Conservation (phyloP, 1,140 invertebrate genomes). For the Zaprionus vittiger region DNA sequence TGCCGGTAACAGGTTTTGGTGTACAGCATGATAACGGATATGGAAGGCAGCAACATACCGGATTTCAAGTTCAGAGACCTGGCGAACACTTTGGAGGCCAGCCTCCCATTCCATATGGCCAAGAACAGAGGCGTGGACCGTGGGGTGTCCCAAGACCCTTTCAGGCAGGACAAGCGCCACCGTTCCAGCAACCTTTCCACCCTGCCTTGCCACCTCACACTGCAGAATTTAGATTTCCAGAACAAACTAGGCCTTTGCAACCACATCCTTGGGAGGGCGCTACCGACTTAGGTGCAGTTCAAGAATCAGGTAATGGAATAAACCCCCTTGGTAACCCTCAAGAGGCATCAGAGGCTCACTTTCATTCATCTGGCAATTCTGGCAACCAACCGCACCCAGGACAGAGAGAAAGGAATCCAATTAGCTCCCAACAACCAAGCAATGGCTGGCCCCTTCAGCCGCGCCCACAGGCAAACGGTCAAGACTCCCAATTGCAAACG, state of each 20-base stretch:
- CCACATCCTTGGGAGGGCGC: not conserved
- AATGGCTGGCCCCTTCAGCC: slow-evolving; percentile 34
- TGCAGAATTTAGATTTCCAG: slow-evolving; percentile 23
- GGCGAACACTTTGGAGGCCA: not conserved
- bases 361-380: not conserved
- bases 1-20: not conserved
- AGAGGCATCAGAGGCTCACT: not conserved
- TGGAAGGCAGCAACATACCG: not conserved
- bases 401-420: not conserved
- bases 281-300: not conserved
- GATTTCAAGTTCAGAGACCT: slow-evolving; percentile 1
- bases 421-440: slow-evolving; percentile 1
- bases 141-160: not conserved
- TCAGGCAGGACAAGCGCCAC: slow-evolving; percentile 3
- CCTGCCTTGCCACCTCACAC: not conserved
- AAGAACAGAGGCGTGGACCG: not conserved
- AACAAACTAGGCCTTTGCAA: not conserved
- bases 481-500: not conserved
- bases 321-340: not conserved
- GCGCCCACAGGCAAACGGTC: slow-evolving; percentile 24
- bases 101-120: not conserved
- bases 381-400: not conserved
- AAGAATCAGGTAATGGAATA: not conserved
- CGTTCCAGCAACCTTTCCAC: slow-evolving; percentile 5
- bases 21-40: not conserved